phyloP scores from a whole-genome alignment of 2,888 invertebrate species.

The Tiliacea aurago region DNA sequence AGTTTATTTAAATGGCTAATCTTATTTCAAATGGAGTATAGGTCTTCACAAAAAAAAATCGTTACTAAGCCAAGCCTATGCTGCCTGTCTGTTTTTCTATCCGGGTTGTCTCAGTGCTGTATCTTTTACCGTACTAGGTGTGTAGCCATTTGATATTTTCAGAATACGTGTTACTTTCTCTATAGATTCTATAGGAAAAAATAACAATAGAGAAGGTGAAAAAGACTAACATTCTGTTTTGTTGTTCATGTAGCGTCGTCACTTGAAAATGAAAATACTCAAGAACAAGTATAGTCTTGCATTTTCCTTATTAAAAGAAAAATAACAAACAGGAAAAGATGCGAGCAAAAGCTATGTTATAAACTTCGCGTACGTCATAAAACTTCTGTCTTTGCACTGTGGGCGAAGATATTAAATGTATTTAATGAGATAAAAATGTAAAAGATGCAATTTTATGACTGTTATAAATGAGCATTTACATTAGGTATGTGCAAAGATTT shows the following conservation, averaged over 20 bases:
- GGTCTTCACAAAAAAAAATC: no score
- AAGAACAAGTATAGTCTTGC: background rate
- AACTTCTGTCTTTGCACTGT: conserved; percentile 12
- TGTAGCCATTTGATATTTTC: no score
- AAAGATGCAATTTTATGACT: conserved; percentile 24
- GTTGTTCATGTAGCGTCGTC: background rate
- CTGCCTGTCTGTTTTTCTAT: no score
- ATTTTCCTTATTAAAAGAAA: conserved; percentile 29
- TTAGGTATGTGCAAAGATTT: conserved; percentile 21
- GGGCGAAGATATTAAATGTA: conserved; percentile 5
- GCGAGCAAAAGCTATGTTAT: background rate
- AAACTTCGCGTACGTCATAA: conserved; percentile 17
- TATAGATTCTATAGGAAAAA: no score
- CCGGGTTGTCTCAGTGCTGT: no score
- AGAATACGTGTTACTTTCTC: no score
- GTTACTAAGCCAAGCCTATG: no score
- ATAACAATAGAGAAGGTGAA: no score
- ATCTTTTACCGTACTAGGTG: no score
- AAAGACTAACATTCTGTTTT: background rate
- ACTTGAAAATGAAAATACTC: conserved; percentile 8
- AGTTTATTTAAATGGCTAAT: no score
- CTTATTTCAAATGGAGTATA: no score
- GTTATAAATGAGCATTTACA: conserved; percentile 22
- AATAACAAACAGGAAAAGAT: background rate
- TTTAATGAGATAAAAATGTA: conserved; percentile 4